Conservation (phyloP, 2,113 vertebrate species). For the Aspiorhynchus laticeps region DNA sequence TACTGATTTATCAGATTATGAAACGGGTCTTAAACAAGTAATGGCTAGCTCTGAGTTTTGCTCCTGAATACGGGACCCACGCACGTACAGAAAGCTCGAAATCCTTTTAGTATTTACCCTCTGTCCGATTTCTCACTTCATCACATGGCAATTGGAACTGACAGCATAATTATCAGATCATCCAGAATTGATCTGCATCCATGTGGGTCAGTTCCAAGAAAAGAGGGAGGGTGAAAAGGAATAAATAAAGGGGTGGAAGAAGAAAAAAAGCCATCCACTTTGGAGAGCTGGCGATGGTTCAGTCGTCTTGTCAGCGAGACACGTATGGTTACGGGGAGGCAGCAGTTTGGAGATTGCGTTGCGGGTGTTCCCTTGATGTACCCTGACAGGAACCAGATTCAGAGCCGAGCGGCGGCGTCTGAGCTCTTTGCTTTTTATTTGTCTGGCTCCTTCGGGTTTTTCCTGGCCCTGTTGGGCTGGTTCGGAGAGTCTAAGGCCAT, state of each 20-base stretch:
- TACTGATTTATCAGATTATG: slow-evolving; percentile 16
- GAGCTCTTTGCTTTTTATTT: slow-evolving; percentile 74
- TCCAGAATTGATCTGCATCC: slow-evolving; percentile 78
- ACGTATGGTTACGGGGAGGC: slow-evolving; percentile 76
- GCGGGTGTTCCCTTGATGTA: slow-evolving; percentile 85
- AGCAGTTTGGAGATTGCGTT: slow-evolving; percentile 78
- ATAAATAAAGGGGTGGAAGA: slow-evolving; percentile 49
- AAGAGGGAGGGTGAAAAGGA: slow-evolving; percentile 59
- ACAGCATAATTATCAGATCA: slow-evolving; percentile 83
- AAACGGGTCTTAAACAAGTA: slow-evolving; percentile 29
- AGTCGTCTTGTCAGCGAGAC: slow-evolving; percentile 74
- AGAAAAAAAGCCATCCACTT: slow-evolving; percentile 63
- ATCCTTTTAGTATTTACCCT: slow-evolving; percentile 75
- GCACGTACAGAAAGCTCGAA: slow-evolving; percentile 61
- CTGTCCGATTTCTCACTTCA: slow-evolving; percentile 79
- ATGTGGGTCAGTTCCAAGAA: slow-evolving; percentile 75
- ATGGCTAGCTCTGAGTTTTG: not conserved
- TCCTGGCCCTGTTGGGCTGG: slow-evolving; percentile 77
- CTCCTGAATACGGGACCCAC: not conserved
- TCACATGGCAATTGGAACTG: slow-evolving; percentile 76
- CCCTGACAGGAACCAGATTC: slow-evolving; percentile 83
- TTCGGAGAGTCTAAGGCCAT: slow-evolving; percentile 71
- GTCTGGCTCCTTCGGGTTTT: slow-evolving; percentile 80
- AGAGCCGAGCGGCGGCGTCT: slow-evolving; percentile 72
- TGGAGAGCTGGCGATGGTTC: slow-evolving; percentile 79